Evolutionary conservation across 2,113 vertebrate genomes (phyloP).

Genomic region (Hucho hucho): DNA sequence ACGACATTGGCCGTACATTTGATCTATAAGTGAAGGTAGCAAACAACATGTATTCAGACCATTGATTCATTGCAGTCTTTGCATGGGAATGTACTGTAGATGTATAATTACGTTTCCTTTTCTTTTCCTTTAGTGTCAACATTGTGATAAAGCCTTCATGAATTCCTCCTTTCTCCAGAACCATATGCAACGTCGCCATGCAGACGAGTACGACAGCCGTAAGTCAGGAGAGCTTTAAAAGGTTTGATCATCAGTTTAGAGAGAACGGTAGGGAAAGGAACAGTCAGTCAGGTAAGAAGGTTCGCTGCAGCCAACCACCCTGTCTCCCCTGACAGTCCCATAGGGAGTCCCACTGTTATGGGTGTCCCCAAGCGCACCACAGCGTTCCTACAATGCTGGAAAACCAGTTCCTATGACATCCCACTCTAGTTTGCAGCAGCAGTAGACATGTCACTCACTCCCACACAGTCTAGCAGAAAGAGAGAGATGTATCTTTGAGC

Average conservation of each 20-base stretch:
- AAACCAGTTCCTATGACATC: background rate
- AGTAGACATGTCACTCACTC: background rate
- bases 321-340: background rate
- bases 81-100: too few species aligned
- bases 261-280: background rate
- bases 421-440: too few species aligned
- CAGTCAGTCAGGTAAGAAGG: background rate
- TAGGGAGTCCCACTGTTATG: background rate
- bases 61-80: too few species aligned
- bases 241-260: background rate
- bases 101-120: background rate
- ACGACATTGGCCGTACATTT: too few species aligned
- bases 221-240: slow-evolving; percentile 53
- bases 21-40: too few species aligned
- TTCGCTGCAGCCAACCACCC: background rate
- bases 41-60: too few species aligned
- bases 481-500: background rate
- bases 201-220: slow-evolving; percentile 78
- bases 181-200: slow-evolving; percentile 89
- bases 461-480: background rate
- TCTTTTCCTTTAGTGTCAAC: slow-evolving; percentile 78
- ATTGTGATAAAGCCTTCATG: slow-evolving; percentile 93
- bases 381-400: background rate
- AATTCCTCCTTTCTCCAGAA: slow-evolving; percentile 85
- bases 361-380: background rate